Percentiles rank a stretch among this genome's conserved stretches.
phyloP scores from a whole-genome alignment of 2,113 vertebrate species.

The Cyanocitta stelleri region DNA sequence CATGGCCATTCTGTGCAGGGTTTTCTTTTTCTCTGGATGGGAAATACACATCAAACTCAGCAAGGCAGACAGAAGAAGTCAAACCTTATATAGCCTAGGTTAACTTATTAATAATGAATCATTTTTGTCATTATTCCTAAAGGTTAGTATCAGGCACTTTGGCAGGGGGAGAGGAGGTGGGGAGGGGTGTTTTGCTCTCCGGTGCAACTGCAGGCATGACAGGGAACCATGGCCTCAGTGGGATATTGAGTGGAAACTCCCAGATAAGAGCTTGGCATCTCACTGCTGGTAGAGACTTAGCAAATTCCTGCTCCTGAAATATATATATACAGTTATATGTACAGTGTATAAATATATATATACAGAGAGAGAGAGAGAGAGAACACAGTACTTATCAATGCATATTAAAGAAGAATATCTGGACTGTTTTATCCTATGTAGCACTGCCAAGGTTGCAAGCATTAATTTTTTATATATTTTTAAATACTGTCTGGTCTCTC shows the following conservation, averaged over 20 bases:
- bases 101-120: conserved; percentile 3
- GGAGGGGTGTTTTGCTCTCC: neutral
- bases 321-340: neutral
- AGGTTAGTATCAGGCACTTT: neutral
- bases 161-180: neutral
- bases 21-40: neutral
- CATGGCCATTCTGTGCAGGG: neutral
- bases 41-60: conserved; percentile 9
- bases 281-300: neutral
- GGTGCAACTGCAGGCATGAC: neutral
- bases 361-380: accelerated
- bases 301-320: neutral
- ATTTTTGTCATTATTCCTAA: neutral
- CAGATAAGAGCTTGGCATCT: neutral
- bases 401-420: neutral
- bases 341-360: accelerated
- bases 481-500: neutral
- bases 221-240: neutral
- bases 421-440: neutral
- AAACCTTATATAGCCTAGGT: neutral
- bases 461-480: neutral
- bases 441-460: neutral
- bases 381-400: neutral
- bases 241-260: neutral
- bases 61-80: conserved; percentile 1